Conservation (phyloP, 1,140 invertebrate genomes). For the Brachionus paranguensis region DNA sequence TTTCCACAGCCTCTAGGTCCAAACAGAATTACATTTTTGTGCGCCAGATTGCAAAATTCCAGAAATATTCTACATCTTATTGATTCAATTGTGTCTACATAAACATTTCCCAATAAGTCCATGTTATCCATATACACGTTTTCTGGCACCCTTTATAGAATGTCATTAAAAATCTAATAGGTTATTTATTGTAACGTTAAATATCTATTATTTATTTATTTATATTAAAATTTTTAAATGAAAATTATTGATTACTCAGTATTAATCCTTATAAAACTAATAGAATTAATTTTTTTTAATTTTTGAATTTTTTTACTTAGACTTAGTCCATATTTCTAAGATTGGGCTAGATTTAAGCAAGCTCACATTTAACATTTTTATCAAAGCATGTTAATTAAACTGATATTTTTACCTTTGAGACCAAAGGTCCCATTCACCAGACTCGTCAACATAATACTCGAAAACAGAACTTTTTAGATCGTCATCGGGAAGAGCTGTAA, state of each 20-base stretch:
- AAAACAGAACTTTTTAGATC: conserved; percentile 55
- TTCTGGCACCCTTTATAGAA: conserved; percentile 47
- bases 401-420: conserved; percentile 45
- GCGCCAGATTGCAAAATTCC: conserved; percentile 52
- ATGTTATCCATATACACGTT: conserved; percentile 49
- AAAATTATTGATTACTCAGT: background rate
- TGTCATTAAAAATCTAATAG: background rate
- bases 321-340: conserved; percentile 4
- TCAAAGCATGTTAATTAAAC: background rate
- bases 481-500: conserved; percentile 55
- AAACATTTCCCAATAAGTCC: conserved; percentile 52
- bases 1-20: conserved; percentile 57
- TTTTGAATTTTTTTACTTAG: background rate
- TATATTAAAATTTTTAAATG: background rate
- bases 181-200: background rate
- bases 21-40: conserved; percentile 53
- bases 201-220: background rate
- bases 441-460: conserved; percentile 57
- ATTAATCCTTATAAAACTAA: background rate
- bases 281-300: background rate
- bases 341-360: conserved; percentile 33
- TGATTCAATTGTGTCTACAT: conserved; percentile 54
- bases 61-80: conserved; percentile 51
- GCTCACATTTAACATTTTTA: background rate
- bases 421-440: conserved; percentile 56